Evolutionary conservation across 2,113 vertebrate species (phyloP), one percentile per base, ranked within the genome.

Genomic region (Strigops habroptila): DNA sequence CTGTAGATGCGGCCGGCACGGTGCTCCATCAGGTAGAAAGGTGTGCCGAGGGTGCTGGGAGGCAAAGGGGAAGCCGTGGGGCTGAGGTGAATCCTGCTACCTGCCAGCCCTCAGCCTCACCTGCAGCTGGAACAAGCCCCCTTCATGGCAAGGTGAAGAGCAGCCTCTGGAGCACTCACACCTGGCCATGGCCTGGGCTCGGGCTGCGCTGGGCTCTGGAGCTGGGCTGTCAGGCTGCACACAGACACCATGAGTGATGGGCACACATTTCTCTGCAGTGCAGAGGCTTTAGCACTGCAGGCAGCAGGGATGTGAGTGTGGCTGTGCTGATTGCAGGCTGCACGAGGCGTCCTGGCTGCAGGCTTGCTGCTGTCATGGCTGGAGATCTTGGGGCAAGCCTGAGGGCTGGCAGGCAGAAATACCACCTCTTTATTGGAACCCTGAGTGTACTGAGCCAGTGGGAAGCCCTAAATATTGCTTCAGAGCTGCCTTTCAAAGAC

Each of bases 21-120:
- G 94, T 98, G 97, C 64, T 98, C 98, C 98, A 98, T 98, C 93
- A 99, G 53, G 73, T 89, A 98, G 96, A 99, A 99, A 1, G 98
- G 97, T 3, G 96, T 97, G 74, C 98, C 98, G 2, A 98, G 85
- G 84, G 97, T 51, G 75, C 98, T 99, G 93, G 37, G 64, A 70
- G 53, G 77, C 48, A 95, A 41, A 48, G 55, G n/a, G 80, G 48
- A 64, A 77, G 57, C 1, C 4, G 21, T 4, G 5, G 35, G n/a
- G 31, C 48, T 63, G 76, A 70, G 19, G 15, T 33, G 41, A 83
- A 55, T 48, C 33, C 76, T 53, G 79, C 27, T 39, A 0, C 65
- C 85, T 14, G 4, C 27, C 77, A 25, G 49, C 27, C 12, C 51
- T 60, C 69, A 52, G 49, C 19, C 48, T 91, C 90, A 39, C 55